Base-by-base conservation (phyloP, 2,797 vertebrate genomes). In the Hafferia zeledoni region DNA sequence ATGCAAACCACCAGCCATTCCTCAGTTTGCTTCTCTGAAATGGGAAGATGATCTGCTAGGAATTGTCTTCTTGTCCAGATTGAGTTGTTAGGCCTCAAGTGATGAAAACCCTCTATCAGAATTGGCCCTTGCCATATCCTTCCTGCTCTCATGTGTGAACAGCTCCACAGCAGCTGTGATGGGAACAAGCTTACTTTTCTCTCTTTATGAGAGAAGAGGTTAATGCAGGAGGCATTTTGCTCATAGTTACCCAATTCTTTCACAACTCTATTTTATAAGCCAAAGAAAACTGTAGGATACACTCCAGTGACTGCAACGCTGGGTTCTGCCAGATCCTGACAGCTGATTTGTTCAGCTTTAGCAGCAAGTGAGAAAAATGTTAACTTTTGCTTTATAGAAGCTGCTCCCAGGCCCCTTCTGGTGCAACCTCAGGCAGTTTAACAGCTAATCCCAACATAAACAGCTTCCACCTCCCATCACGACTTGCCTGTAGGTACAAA, bases 201-300 rank as follows among this genome's bases (percentile, higher is more conserved):
- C 49, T 68, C 80, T 70, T 55, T 47, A 30, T 69, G 76, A 91
- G 60, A 90, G 70, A 80, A 96, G 85, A 92, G 91, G 96, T 96
- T 97, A 95, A 97, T 16, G 31, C 25, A 52, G 85, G 81, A 83
- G 57, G 52, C 53, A 8, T 84, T 71, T 89, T 82, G 74, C 81
- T 86, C 28, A 1, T 87, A 61, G 74, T 95, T 96, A 89, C 92
- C 95, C 89, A 95, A 59, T 91, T 93, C 93, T 97, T 97, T 96
- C 96, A 96, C 83, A 97, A 96, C 68, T 67, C 75, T 47, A 17
- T 61, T 94, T 90, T 52, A 71, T 65, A 95, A 96, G 89, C 96
- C 94, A 94, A 96, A 95, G 83, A 94, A 96, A 96, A 96, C 94
- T 67, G 69, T 76, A 75, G 65, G 75, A 90, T 90, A 91, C 86